A percentile compares a stretch with the other conserved stretches of the same genome.
These are phyloP conservation scores for Tetropium fuscum DNA, from an alignment of 2,888 invertebrate species.

Conservation along the genomic window DNA sequence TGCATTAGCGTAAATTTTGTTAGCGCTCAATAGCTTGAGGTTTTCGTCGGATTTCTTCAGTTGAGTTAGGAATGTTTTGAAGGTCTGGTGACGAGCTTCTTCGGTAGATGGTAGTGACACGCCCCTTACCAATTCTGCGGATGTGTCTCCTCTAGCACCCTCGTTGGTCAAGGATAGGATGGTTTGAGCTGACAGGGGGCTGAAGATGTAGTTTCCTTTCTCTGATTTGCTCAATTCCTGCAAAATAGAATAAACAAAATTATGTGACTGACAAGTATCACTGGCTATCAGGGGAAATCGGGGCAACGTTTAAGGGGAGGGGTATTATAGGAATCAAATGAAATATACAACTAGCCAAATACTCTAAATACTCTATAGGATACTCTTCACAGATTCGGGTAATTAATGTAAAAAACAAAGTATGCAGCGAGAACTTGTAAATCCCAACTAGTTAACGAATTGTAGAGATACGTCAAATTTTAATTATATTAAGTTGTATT, in stretches of 20 bases:
- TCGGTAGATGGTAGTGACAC: constrained; percentile 45
- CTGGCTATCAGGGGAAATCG: too few relatives aligned
- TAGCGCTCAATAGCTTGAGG: constrained; percentile 53
- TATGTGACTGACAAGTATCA: too few relatives aligned
- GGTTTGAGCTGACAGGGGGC: constrained; percentile 58
- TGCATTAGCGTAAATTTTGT: constrained; percentile 73
- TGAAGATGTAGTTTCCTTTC: constrained; percentile 53
- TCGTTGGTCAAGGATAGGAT: constrained; percentile 55
- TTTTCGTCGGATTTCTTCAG: constrained; percentile 40
- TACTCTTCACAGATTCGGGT: too few relatives aligned
- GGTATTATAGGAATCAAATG: too few relatives aligned
- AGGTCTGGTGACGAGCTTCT: constrained; percentile 33
- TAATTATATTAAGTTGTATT: too few relatives aligned
- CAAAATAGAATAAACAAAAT: not conserved
- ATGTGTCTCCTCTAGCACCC: constrained; percentile 58
- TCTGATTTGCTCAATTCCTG: constrained; percentile 43
- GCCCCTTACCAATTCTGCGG: constrained; percentile 47
- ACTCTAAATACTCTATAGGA: too few relatives aligned
- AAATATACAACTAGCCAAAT: too few relatives aligned
- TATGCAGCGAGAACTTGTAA: too few relatives aligned
- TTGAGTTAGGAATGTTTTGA: constrained; percentile 42
- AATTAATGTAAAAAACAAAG: too few relatives aligned
- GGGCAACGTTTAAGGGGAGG: too few relatives aligned
- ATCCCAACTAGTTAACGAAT: too few relatives aligned
- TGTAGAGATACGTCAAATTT: too few relatives aligned